These are phyloP conservation scores for Homarus americanus DNA, from an alignment of 1,140 invertebrate genomes.

Conservation along the genomic window DNA sequence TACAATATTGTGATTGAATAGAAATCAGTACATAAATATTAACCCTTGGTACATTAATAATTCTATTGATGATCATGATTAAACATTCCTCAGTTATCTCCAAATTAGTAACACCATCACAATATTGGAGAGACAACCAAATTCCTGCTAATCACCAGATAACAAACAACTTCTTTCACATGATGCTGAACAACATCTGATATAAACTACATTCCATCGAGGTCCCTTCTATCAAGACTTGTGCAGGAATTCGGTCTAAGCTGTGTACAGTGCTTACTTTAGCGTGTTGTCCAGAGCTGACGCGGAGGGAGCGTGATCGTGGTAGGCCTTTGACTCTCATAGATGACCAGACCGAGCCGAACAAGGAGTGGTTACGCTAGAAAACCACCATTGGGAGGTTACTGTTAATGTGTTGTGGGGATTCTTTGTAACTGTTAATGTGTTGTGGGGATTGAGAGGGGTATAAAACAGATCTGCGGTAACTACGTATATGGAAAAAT, in stretches of 20 bases:
- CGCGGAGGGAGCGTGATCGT: constrained; percentile 77
- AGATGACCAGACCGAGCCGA: constrained; percentile 96
- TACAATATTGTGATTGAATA: not conserved
- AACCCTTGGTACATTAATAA: not conserved
- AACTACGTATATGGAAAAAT: not conserved
- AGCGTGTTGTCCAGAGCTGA: constrained; percentile 79
- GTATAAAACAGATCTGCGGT: not conserved
- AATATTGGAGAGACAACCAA: not conserved
- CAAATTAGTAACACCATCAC: not conserved
- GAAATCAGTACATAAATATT: not conserved
- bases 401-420: constrained; percentile 50
- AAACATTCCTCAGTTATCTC: not conserved
- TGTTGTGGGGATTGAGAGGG: constrained; percentile 23
- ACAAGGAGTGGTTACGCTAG: constrained; percentile 96
- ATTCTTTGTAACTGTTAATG: constrained; percentile 31
- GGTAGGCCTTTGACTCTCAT: constrained; percentile 84
- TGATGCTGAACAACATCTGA: not conserved
- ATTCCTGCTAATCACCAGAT: not conserved
- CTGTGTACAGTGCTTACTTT: constrained; percentile 80
- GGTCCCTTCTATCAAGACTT: constrained; percentile 9
- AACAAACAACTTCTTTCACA: not conserved
- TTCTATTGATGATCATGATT: not conserved
- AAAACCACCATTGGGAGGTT: constrained; percentile 64
- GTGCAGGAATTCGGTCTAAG: constrained; percentile 26
- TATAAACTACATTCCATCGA: not conserved